Percentiles rank a stretch among this genome's conserved stretches.
These are phyloP conservation scores for Phortica okadai DNA, from an alignment of 2,888 invertebrate genomes.

Conservation along the genomic window DNA sequence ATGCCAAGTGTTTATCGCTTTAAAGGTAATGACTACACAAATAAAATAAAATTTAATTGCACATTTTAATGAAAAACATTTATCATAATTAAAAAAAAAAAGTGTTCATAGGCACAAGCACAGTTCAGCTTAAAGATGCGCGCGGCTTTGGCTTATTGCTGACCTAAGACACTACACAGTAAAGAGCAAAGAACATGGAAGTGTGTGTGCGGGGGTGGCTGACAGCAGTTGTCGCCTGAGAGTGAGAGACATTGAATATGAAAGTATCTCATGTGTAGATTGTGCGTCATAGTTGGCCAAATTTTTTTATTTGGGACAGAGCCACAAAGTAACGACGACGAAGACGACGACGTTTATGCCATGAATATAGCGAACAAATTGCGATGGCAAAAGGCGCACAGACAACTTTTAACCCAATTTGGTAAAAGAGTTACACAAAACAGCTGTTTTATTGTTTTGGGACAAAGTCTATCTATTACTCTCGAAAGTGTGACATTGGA, in stretches of 20 bases:
- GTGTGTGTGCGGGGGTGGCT: conserved; percentile 46
- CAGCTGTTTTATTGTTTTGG: conserved; percentile 54
- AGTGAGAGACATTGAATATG: too few relatives aligned
- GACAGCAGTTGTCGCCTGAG: too few relatives aligned
- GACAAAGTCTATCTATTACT: conserved; percentile 52
- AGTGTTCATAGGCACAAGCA: conserved; percentile 55
- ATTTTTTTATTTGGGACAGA: conserved; percentile 15
- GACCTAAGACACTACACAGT: conserved; percentile 66
- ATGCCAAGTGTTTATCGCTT: too few relatives aligned
- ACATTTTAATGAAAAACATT: too few relatives aligned
- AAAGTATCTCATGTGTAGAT: too few relatives aligned
- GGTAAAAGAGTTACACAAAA: conserved; percentile 58
- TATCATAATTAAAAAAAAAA: conserved; percentile 72
- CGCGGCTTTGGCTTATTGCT: conserved; percentile 56
- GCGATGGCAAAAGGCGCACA: neutral
- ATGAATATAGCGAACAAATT: neutral
- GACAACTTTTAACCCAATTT: conserved; percentile 47
- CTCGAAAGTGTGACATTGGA: conserved; percentile 63
- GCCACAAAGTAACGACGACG: neutral
- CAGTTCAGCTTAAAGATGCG: conserved; percentile 19
- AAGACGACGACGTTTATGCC: conserved; percentile 5
- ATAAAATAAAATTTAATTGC: too few relatives aligned
- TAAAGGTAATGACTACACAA: too few relatives aligned
- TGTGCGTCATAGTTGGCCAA: conserved; percentile 26
- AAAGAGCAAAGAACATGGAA: neutral